Evolutionary conservation across 2,113 vertebrate species (phyloP), one percentile per base, ranked within the genome.

Genomic region (Brevimyrus niger): DNA sequence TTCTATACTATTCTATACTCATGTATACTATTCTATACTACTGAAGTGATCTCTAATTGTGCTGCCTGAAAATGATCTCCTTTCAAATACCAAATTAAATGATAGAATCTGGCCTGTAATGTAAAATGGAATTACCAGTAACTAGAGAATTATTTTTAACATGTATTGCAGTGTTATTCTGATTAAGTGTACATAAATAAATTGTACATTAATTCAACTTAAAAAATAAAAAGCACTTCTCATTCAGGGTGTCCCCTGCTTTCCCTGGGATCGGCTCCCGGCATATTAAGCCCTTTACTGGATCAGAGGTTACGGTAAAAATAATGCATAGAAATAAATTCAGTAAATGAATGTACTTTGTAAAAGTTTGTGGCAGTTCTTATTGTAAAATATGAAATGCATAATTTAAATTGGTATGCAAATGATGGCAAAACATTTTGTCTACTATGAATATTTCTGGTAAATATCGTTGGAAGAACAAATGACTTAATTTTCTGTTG

Each of bases 301-400:
- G 27, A 13, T 31, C 61, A 31, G n/a, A 69, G 27, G n/a, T 69
- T 69, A 13, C 0, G 10, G 27, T 21, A 27, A 69, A 65, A 69
- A 69, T 31, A 27, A 3, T 31, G 61, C n/a, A 31, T 69, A 31
- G 9, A 31, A 69, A 31, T 69, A 69, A 31, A 31, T n/a, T n/a
- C n/a, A n/a, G n/a, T n/a, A n/a, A 53, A 86, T 86, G 85, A 31
- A 51, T 86, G 85, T 86, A 27, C 38, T 38, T 86, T 35, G 48
- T 53, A 46, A 86, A 86, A 35, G 85, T 50, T 84, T 84, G 38
- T 44, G 0, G 44, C 38, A 84, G 46, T 44, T n/a, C 82, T 84
- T 47, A n/a, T 42, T 84, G 42, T 84, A 47, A 84, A 84, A 84
- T 47, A 84, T 84, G 5, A 84, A 84, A 46, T 46, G 82, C 38